phyloP scores from a whole-genome alignment of 2,797 vertebrate species.

The Acomys russatus region DNA sequence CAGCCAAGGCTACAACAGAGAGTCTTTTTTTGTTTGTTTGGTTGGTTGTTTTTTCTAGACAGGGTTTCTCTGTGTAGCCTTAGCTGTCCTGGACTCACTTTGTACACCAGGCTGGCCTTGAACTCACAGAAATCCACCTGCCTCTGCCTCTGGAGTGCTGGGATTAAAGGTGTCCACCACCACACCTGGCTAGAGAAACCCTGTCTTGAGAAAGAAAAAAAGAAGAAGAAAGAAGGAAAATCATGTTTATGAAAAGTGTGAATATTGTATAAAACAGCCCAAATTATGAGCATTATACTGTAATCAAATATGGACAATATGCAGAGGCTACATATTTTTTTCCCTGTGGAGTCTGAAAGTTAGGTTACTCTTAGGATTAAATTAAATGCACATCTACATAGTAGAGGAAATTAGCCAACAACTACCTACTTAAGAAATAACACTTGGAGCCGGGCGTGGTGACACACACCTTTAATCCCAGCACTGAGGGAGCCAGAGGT shows the following conservation, averaged over 20 bases:
- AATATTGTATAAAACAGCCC: conserved; percentile 38
- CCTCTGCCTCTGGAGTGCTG: no score
- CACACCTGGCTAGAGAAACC: no score
- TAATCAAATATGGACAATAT: neutral
- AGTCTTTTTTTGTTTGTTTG: no score
- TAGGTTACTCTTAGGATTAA: conserved; percentile 53
- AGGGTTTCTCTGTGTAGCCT: no score
- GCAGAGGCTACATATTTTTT: neutral
- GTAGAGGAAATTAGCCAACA: conserved; percentile 23
- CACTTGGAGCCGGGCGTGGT: neutral
- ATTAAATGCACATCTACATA: conserved; percentile 44
- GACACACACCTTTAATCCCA: neutral
- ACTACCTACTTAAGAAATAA: neutral
- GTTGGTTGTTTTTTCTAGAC: no score
- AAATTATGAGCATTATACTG: neutral
- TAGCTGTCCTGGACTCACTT: no score
- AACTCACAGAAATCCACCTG: no score
- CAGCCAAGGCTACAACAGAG: no score
- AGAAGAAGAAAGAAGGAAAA: no score
- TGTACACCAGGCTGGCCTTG: no score
- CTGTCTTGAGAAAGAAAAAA: no score
- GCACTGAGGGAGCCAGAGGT: neutral
- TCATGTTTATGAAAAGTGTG: conserved; percentile 44
- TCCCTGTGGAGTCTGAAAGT: conserved; percentile 40
- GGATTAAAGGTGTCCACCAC: no score